Evolutionary conservation across 2,888 invertebrate genomes (phyloP).

Genomic region (Acanthoscelides obtectus): DNA sequence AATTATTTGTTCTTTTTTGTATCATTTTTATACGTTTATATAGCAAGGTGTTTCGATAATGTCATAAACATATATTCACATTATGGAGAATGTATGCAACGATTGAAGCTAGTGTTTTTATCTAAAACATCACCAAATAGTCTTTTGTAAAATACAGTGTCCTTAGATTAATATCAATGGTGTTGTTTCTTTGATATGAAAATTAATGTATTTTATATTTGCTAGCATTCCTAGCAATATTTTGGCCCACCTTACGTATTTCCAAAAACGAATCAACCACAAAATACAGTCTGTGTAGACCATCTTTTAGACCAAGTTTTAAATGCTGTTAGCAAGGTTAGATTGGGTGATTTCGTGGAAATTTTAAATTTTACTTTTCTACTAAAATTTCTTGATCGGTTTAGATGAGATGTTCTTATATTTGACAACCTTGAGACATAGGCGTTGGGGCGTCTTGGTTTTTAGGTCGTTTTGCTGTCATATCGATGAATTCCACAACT

Average conservation of each 20-base stretch:
- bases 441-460: neutral
- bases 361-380: no score
- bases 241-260: neutral
- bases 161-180: no score
- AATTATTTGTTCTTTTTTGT: slow-evolving; percentile 20
- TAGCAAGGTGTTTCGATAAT: slow-evolving; percentile 11
- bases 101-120: no score
- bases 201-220: no score
- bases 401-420: neutral
- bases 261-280: neutral
- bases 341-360: no score
- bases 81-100: no score
- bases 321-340: no score
- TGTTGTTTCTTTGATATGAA: no score
- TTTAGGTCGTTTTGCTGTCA: neutral
- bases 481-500: neutral
- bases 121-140: no score
- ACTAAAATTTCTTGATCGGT: neutral
- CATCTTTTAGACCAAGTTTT: no score
- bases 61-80: no score
- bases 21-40: slow-evolving; percentile 12
- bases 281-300: neutral
- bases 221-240: neutral
- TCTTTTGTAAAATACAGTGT: no score
- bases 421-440: neutral